Conservation (phyloP, 2,113 vertebrate species). For the Paratilapia polleni region DNA sequence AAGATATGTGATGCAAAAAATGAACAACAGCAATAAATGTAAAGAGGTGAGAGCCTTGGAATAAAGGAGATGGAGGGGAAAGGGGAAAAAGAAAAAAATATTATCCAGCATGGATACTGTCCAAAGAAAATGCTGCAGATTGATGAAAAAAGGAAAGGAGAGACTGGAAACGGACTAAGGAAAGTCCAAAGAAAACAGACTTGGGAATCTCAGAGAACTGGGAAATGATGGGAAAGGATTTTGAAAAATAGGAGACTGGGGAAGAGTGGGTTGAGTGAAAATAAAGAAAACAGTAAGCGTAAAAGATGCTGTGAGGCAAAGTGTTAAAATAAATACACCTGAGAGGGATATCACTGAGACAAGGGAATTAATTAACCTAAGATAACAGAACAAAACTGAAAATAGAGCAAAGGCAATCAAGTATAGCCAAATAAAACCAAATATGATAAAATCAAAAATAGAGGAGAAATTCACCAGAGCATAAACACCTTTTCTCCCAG, state of each 20-base stretch:
- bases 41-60: not conserved
- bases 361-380: not conserved
- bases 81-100: not conserved
- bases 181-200: conserved; percentile 63
- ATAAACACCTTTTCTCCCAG: not conserved
- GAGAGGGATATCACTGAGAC: not conserved
- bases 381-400: not conserved
- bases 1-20: conserved; percentile 13
- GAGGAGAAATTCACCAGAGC: not conserved
- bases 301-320: not conserved
- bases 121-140: conserved; percentile 55
- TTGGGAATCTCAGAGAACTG: not conserved
- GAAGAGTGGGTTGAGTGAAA: not conserved
- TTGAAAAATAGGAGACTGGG: not conserved
- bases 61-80: not conserved
- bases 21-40: conserved; percentile 12
- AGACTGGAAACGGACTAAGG: conserved; percentile 6
- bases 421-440: not conserved
- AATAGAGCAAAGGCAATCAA: not conserved
- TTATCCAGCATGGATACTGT: conserved; percentile 37
- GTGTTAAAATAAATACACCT: not conserved
- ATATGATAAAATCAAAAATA: not conserved
- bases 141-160: conserved; percentile 42
- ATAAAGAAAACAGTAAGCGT: not conserved
- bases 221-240: conserved; percentile 31